Evolutionary conservation across 2,888 invertebrate species (phyloP), one percentile per base, ranked within the genome.

Genomic region (Drosophila falleni): DNA sequence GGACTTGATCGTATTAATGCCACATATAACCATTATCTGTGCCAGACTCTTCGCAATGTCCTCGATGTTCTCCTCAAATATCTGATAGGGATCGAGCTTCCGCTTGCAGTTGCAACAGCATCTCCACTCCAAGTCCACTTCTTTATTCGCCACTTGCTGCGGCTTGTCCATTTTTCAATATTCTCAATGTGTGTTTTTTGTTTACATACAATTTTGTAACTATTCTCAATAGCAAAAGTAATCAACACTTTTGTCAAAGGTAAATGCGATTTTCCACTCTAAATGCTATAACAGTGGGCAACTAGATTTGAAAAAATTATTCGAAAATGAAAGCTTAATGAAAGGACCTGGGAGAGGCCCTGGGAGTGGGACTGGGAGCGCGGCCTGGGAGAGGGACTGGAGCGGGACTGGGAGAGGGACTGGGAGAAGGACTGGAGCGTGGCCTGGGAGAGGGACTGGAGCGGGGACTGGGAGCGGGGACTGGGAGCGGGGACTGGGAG

Each of bases 1-100:
- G 0, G 90, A 84, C 33, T 92, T 92, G 19, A 58, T 74, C 13
- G 89, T 81, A 16, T 80, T 88, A 3, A 91, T 89, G 33, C 92
- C 92, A 60, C 91, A 91, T 23, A 92, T 85, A 16, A 82, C 54
- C 68, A 90, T 81, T 1, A 91, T 82, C 62, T 90, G 82, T 0
- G 81, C 63, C 29, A 87, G 55, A 42, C 84, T 78, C 23, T 71
- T 86, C 5, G 89, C 70, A 6, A 87, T 74, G 5, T 87, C 86
- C 62, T 87, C 86, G 5, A 87, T 49, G 15, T 87, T 87, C n/a
- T 88, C 89, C 11, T 87, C 75, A 16, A 87, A 88, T 9, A 87
- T 49, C 61, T 88, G 89, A 33, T 74, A 54, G 2, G 86, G 89
- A 72, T 84, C 70, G 37, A 87, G 54, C 33, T 88, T 81, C 15